Evolutionary conservation across 2,888 invertebrate species (phyloP).

Genomic region (Helobdella robusta): DNA sequence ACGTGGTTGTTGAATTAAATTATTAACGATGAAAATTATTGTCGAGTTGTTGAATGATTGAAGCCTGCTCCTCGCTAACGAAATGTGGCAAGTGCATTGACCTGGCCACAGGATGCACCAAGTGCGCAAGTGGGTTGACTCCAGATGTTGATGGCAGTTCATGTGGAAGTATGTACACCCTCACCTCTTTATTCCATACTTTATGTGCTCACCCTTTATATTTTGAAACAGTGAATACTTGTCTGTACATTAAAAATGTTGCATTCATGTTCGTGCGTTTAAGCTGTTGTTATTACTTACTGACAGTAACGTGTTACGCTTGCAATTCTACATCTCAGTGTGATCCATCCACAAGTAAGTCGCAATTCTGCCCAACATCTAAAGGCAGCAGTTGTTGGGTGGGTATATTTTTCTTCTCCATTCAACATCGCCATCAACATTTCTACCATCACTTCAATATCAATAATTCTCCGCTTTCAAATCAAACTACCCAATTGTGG

Average conservation of each 20-base stretch:
- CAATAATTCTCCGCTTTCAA: no score
- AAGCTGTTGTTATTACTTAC: not conserved
- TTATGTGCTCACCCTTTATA: not conserved
- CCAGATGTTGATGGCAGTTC: slow-evolving; percentile 23
- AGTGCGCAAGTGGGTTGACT: slow-evolving; percentile 27
- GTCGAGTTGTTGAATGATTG: not conserved
- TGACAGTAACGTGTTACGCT: slow-evolving; percentile 13
- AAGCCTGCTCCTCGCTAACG: slow-evolving; percentile 24
- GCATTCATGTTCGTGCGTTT: not conserved
- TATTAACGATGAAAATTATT: not conserved
- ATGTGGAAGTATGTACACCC: slow-evolving; percentile 27
- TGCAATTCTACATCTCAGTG: slow-evolving; percentile 16
- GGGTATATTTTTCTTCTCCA: not conserved
- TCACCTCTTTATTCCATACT: not conserved
- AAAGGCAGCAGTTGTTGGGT: slow-evolving; percentile 28
- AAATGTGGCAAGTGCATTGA: slow-evolving; percentile 29
- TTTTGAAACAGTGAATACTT: no score
- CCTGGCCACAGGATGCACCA: slow-evolving; percentile 17
- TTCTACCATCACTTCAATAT: no score
- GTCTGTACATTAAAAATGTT: no score
- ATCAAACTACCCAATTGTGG: no score
- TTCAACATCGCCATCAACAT: no score
- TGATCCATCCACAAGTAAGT: not conserved
- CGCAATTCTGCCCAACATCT: slow-evolving; percentile 21
- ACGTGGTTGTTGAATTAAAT: no score